Conservation (phyloP, 2,113 vertebrate genomes). For the Nannospalax galili region DNA sequence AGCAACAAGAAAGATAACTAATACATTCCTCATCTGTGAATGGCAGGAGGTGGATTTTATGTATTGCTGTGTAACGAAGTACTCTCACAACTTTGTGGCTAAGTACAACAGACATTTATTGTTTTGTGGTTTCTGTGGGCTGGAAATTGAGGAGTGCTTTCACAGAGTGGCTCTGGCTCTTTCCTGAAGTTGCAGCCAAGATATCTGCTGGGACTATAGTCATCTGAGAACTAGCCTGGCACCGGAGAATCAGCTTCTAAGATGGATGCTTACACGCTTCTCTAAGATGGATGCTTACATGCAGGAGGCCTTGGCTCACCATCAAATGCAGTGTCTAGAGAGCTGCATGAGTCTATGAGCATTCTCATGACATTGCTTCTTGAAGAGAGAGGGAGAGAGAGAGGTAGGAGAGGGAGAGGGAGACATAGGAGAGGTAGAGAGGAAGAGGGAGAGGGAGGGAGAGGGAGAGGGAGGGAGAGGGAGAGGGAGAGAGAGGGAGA, state of each 20-base stretch:
- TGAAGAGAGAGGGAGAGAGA: neutral
- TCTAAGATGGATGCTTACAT: neutral
- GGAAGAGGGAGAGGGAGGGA: neutral
- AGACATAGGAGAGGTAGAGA: neutral
- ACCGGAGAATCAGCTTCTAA: constrained; percentile 4
- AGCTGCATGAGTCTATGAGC: neutral
- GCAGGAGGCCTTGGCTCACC: neutral
- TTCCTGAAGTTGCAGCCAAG: neutral
- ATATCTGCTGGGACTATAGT: neutral
- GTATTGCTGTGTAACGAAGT: neutral
- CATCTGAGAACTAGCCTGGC: neutral
- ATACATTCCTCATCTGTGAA: neutral
- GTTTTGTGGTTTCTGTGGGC: neutral
- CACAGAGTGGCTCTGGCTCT: neutral
- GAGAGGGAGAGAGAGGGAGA: no score
- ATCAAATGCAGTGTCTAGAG: neutral
- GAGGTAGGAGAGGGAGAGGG: no score
- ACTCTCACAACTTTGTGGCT: neutral
- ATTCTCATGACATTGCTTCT: neutral
- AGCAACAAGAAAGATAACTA: neutral
- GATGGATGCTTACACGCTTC: neutral
- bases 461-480: neutral
- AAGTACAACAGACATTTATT: neutral
- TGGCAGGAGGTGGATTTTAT: neutral
- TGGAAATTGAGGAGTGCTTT: neutral